Base-by-base conservation (phyloP, 2,797 vertebrate genomes). In the Helicolenus hilgendorfi region DNA sequence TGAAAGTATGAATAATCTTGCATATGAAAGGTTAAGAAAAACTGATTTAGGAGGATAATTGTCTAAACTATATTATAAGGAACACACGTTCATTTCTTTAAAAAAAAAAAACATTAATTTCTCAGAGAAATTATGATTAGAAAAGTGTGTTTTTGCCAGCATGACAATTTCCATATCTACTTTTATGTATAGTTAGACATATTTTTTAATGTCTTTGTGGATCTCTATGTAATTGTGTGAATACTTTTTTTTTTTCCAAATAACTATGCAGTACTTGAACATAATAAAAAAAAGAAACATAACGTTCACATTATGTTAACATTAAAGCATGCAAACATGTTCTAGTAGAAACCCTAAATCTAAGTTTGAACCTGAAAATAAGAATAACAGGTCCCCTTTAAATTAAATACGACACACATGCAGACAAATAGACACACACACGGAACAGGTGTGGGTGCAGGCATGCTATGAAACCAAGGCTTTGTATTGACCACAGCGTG, bases 401-500 rank as follows among this genome's bases (percentile, higher is more conserved):
- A 56, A 78, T 33, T 11, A 29, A 27, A 56, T 11, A 3, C 53
- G 58, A 38, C 62, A 41, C 53, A 29, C 15, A 35, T 26, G 62
- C 49, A n/a, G 10, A 5, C 29, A 33, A 27, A 24, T 18, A n/a
- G 11, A 45, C 41, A 45, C 41, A 67, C 29, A 62, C 22, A 81
- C 64, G 81, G 63, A 79, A 83, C 89, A 89, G 80, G 77, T 84
- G 83, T 56, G 76, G 69, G 76, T 79, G 64, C 60, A 67, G 77
- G 67, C 55, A 65, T 73, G 56, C 11, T 63, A 7, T 70, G 72
- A 79, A 84, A 70, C 67, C 60, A 29, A 36, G 38, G 60, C 77
- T 63, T 78, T 77, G 41, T 56, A 56, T 20, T 58, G 33, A 78
- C 58, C 58, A n/a, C 59, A 62, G 27, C 22, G 35, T 55, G 31